Base-by-base conservation (phyloP, 92 coral and sea anemone species). In the Epizoanthus rinbou region DNA sequence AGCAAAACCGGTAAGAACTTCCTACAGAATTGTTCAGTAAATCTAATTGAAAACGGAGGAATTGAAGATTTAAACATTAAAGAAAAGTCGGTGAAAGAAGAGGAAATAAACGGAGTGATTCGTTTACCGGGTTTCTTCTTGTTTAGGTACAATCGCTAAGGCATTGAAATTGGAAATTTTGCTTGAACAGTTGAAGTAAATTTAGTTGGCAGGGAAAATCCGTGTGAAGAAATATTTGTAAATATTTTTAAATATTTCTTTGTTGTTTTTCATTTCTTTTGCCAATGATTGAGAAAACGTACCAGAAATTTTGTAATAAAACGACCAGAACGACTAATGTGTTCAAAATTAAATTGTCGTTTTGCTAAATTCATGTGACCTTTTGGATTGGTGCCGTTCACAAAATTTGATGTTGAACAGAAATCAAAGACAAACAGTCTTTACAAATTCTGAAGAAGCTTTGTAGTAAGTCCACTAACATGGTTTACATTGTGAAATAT, bases 21-120 rank as follows among this genome's bases (percentile, higher is more conserved):
- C 91, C 86, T 66, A 24, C 33, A 25, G 89, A 87, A 85, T 85
- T 88, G 86, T 85, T 63, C 83, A 50, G 52, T 65, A 85, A 89
- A 86, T 89, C 79, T 80, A 89, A 89, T 89, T 86, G 89, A 58
- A 75, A 68, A 67, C 62, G 84, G 84, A 25, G 25, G 59, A 65
- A 67, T 64, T 9, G 82, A 21, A 75, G 71, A 56, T 58, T 83
- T 66, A 21, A n/a, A 86, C 68, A 67, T 45, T 83, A 86, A 89
- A 85, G 66, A 31, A 68, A 74, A 67, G 84, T 76, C 73, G 86
- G 22, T 64, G 69, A 85, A 57, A 63, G 53, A 58, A 79, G 68
- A 66, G 74, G 72, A 80, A 88, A 89, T 67, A 45, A 70, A 62
- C 58, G 45, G 60, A 18, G 52, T 39, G 73, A 41, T 69, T 74